These are phyloP conservation scores for Melanotaenia maccullochi DNA, from an alignment of 2,797 vertebrate genomes.

Conservation along the genomic window DNA sequence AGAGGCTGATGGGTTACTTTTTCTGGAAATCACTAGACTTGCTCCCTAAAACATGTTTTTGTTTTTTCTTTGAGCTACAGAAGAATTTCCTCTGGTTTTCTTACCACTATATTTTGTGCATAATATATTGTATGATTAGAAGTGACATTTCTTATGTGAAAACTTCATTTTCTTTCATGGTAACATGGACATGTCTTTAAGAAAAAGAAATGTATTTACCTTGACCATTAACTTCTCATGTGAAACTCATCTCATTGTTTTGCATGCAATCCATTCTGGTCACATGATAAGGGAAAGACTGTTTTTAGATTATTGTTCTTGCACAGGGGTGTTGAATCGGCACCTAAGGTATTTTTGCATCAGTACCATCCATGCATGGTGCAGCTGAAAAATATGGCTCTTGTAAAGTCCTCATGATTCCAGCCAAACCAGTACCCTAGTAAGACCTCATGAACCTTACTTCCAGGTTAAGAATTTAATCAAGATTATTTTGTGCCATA, in stretches of 20 bases:
- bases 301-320: constrained; percentile 74
- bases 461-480: constrained; percentile 64
- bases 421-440: constrained; percentile 42
- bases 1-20: constrained; percentile 68
- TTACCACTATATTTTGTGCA: constrained; percentile 76
- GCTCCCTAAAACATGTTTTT: constrained; percentile 61
- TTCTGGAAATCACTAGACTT: constrained; percentile 65
- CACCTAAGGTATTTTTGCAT: constrained; percentile 73
- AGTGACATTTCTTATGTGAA: constrained; percentile 74
- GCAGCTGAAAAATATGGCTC: constrained; percentile 69
- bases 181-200: constrained; percentile 69
- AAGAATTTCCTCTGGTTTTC: constrained; percentile 71
- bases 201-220: constrained; percentile 76
- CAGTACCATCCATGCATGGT: constrained; percentile 73
- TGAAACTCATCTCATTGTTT: constrained; percentile 76
- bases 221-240: constrained; percentile 69
- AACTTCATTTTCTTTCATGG: constrained; percentile 66
- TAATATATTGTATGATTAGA: constrained; percentile 79
- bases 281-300: constrained; percentile 68
- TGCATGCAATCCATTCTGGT: constrained; percentile 81
- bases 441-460: constrained; percentile 41
- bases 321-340: constrained; percentile 72
- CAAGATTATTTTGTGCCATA: constrained; percentile 78
- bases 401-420: constrained; percentile 55
- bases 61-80: constrained; percentile 63